These are phyloP conservation scores for Ochotona princeps DNA, from an alignment of 2,113 vertebrate species.

Conservation along the genomic window DNA sequence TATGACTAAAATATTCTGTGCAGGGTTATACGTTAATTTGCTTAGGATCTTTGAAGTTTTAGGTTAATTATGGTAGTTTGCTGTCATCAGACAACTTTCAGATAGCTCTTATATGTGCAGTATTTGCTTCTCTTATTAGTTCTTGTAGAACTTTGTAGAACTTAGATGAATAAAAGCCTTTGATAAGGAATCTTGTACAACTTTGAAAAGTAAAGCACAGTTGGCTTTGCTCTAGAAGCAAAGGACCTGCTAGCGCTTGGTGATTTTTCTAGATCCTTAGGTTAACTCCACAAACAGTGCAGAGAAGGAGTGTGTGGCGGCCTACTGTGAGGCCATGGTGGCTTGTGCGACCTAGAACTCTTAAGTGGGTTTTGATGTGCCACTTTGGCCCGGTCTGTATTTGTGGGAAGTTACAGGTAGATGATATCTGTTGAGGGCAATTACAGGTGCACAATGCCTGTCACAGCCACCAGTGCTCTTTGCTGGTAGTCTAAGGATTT, in stretches of 20 bases:
- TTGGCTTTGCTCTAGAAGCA: not conserved
- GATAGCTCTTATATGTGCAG: not conserved
- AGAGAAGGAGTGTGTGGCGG: not conserved
- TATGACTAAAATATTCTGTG: not conserved
- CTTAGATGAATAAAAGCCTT: too few relatives aligned
- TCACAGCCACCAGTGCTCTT: not conserved
- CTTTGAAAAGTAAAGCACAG: too few relatives aligned
- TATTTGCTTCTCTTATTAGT: not conserved
- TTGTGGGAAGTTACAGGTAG: not conserved
- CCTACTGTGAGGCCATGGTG: too few relatives aligned
- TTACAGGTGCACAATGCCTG: not conserved
- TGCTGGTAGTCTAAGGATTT: not conserved
- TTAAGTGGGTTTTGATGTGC: not conserved
- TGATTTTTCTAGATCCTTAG: not conserved
- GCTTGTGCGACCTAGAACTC: not conserved
- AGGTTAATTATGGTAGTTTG: not conserved
- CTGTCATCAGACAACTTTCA: not conserved
- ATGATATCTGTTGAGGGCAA: not conserved
- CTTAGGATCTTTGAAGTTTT: not conserved
- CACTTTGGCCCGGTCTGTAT: not conserved
- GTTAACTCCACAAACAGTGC: not conserved
- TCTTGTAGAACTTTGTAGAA: not conserved
- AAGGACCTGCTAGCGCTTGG: not conserved
- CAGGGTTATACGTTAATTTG: not conserved
- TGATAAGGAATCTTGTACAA: too few relatives aligned